phyloP scores from a whole-genome alignment of 1,140 invertebrate species.

The Dreissena rostriformis region DNA sequence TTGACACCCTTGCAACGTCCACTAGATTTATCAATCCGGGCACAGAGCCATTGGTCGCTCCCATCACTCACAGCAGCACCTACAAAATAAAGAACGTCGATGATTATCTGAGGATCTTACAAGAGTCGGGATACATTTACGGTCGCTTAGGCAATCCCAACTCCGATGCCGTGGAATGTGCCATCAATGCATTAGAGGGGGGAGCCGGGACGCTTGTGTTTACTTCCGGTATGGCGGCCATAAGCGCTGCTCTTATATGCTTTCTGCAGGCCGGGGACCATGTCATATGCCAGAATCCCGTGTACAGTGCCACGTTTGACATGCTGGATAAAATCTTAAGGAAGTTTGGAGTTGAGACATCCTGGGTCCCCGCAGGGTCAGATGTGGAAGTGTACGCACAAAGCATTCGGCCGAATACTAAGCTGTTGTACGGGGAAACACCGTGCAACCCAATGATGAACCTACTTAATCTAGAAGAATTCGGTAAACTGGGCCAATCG shows the following conservation, averaged over 20 bases:
- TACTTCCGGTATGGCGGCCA: constrained; percentile 95
- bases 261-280: constrained; percentile 94
- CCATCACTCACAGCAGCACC: constrained; percentile 74
- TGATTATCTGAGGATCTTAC: constrained; percentile 67
- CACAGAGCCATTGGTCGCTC: constrained; percentile 69
- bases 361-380: constrained; percentile 90
- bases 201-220: constrained; percentile 91
- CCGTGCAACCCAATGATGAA: constrained; percentile 97
- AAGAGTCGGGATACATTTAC: constrained; percentile 84
- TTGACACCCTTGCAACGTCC: constrained; percentile 63
- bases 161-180: constrained; percentile 91
- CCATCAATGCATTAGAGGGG: constrained; percentile 93
- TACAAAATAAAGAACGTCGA: constrained; percentile 71
- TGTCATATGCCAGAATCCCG: constrained; percentile 85
- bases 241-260: constrained; percentile 87
- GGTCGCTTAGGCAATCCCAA: constrained; percentile 96
- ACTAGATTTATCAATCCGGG: constrained; percentile 57
- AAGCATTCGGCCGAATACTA: constrained; percentile 91
- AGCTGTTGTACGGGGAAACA: constrained; percentile 97
- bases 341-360: constrained; percentile 87
- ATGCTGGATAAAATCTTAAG: constrained; percentile 73
- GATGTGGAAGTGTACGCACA: constrained; percentile 85
- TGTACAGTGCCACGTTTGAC: constrained; percentile 63
- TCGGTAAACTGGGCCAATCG: constrained; percentile 85
- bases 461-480: constrained; percentile 91